Conservation (phyloP, 2,888 invertebrate species). For the Corbicula japonica region DNA sequence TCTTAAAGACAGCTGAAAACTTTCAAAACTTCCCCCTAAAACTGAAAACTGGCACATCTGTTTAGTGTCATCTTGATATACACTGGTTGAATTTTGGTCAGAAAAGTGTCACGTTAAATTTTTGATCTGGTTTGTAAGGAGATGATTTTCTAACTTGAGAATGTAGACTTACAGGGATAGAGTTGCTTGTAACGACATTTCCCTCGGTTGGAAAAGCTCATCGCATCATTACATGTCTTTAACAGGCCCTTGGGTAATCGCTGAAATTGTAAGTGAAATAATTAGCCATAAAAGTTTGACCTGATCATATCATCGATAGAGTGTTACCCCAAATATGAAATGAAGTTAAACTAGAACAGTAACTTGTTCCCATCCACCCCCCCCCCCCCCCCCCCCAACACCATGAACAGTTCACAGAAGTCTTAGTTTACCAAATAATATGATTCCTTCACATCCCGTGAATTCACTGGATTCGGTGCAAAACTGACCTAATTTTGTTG, state of each 20-base stretch:
- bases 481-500: no score
- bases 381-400: background rate
- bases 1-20: background rate
- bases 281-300: background rate
- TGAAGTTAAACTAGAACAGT: background rate
- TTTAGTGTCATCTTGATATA: background rate
- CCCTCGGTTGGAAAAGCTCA: slow-evolving; percentile 48
- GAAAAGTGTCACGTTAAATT: background rate
- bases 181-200: slow-evolving; percentile 65
- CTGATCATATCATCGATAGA: background rate
- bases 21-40: background rate
- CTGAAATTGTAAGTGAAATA: slow-evolving; percentile 36
- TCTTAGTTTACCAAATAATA: background rate
- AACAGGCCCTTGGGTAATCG: slow-evolving; percentile 58
- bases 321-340: background rate
- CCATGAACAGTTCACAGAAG: background rate
- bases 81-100: background rate
- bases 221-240: slow-evolving; percentile 45
- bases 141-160: background rate
- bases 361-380: background rate
- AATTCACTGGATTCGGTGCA: no score
- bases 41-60: background rate
- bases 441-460: no score
- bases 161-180: slow-evolving; percentile 62
- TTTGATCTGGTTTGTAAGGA: background rate